These are phyloP conservation scores for Gymnarchus niloticus DNA, from an alignment of 2,113 vertebrate genomes.

Conservation along the genomic window DNA sequence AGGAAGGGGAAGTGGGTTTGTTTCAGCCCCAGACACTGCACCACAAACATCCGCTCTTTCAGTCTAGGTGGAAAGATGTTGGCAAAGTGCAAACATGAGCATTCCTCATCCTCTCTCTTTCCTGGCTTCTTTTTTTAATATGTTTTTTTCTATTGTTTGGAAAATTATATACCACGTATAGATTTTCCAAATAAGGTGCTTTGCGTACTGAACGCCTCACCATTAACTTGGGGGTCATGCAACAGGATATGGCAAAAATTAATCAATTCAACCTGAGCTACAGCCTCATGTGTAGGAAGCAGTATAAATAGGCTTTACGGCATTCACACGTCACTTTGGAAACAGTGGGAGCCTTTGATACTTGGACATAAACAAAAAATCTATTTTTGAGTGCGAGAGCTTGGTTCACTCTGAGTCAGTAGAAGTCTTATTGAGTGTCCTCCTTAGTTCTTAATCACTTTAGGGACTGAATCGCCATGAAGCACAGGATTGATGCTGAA, in stretches of 20 bases:
- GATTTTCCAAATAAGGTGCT: not conserved
- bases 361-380: not conserved
- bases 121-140: not conserved
- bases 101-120: not conserved
- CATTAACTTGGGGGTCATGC: not conserved
- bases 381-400: slow-evolving; percentile 3
- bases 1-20: slow-evolving; percentile 57
- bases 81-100: slow-evolving; percentile 22
- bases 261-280: not conserved
- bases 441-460: not conserved
- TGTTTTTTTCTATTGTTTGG: not conserved
- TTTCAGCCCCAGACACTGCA: slow-evolving; percentile 52
- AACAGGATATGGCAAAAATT: slow-evolving; percentile 15
- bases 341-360: not conserved
- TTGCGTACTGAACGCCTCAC: not conserved
- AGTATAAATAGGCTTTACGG: not conserved
- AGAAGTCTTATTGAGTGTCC: not conserved
- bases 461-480: not conserved
- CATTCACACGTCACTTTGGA: not conserved
- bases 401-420: not conserved
- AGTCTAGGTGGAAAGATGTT: slow-evolving; percentile 41
- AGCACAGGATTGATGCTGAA: not conserved
- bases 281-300: not conserved
- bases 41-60: slow-evolving; percentile 64
- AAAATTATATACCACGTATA: not conserved